phyloP scores from a whole-genome alignment of 92 coral and sea anemone species.

The Actinostola sp. region DNA sequence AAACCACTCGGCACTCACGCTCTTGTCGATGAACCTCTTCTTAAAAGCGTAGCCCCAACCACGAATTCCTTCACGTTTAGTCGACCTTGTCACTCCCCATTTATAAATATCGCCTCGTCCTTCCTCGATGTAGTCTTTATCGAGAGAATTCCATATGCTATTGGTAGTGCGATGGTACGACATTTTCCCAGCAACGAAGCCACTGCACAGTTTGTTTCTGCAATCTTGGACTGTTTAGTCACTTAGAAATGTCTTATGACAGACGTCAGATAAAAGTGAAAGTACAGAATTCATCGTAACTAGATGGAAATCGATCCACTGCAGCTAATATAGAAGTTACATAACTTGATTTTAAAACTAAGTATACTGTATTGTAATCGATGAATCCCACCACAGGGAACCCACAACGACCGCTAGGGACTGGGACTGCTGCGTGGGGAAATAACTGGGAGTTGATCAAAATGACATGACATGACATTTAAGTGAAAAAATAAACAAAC shows the following conservation, averaged over 20 bases:
- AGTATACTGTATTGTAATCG: too few relatives aligned
- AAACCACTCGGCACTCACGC: constrained; percentile 77
- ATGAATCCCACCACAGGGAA: constrained; percentile 14
- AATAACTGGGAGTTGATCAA: not conserved
- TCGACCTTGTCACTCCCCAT: constrained; percentile 80
- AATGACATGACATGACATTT: not conserved
- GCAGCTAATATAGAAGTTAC: too few relatives aligned
- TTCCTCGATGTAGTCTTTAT: constrained; percentile 75
- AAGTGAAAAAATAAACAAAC: constrained; percentile 22
- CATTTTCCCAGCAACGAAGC: not conserved
- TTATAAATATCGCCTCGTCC: constrained; percentile 83
- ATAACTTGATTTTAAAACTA: too few relatives aligned
- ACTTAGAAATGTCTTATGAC: not conserved
- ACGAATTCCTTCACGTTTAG: constrained; percentile 74
- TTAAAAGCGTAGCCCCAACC: constrained; percentile 78
- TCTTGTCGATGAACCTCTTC: constrained; percentile 86
- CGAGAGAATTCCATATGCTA: constrained; percentile 65
- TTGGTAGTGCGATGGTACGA: constrained; percentile 57
- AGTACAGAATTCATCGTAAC: too few relatives aligned
- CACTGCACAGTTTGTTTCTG: constrained; percentile 2
- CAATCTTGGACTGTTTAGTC: not conserved
- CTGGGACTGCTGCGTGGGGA: not conserved
- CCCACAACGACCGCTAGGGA: constrained; percentile 7
- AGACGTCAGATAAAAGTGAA: too few relatives aligned
- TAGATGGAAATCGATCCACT: too few relatives aligned